Base-by-base conservation (phyloP, 2,888 invertebrate genomes). In the Hylaea fasciaria region DNA sequence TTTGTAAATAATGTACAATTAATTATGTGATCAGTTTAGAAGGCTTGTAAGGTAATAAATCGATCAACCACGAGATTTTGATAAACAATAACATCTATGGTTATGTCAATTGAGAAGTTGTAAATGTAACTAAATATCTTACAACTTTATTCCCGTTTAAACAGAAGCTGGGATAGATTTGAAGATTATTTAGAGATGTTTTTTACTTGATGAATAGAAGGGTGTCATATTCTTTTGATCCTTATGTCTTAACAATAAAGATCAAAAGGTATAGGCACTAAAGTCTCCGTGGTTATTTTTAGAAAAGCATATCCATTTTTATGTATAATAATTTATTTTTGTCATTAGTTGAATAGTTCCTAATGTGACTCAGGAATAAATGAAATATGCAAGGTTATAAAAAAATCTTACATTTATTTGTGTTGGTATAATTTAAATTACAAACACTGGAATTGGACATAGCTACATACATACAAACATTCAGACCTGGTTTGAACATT, bases 1-100 rank as follows among this genome's bases (percentile, higher is more conserved):
- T 74, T 70, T 90, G 89, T 90, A 89, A 86, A 89, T 89, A 89
- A 84, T 91, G 88, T 89, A 89, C 75, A 85, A 85, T 83, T 81
- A 81, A 80, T 83, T 83, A 85, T 86, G 81, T 83, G 81, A 82
- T 84, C 80, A 77, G 76, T 76, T 83, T 85, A 81, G 78, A 78
- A 80, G 77, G 76, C 78, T 80, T 79, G 79, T 87, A 88, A 87
- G 84, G 74, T 76, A 75, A 7, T 32, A 28, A 32, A 81, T 79
- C 71, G 72, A 66, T 65, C 60, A 71, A 66, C 67, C 68, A 70
- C 59, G 69, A 73, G 67, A 74, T 77, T 75, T 64, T 70, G 70
- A 74, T 60, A 13, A 22, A 46, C 9, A 32, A 32, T 10, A 29
- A 29, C 29, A n/a, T 10, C n/a, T 8, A 32, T 35, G 2, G 45